Percentiles rank a stretch among this genome's conserved stretches.
phyloP scores from a whole-genome alignment of 2,888 invertebrate species.

The Athripsodes cinereus region DNA sequence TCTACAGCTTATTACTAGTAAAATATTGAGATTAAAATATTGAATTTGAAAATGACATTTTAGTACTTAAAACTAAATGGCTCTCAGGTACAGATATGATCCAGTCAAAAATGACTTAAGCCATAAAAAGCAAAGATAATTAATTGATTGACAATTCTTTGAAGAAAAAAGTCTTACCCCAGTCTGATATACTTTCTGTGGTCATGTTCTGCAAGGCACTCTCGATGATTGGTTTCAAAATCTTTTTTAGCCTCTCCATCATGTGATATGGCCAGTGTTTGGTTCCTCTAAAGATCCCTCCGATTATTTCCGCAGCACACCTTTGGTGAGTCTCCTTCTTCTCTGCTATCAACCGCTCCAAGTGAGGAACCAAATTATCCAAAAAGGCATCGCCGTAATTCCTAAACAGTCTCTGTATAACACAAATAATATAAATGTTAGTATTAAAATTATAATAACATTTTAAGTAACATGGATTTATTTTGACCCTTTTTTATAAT shows the following conservation, averaged over 20 bases:
- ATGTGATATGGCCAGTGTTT: slow-evolving; percentile 73
- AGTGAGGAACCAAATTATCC: slow-evolving; percentile 55
- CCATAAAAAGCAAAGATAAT: too few species aligned
- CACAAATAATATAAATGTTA: too few species aligned
- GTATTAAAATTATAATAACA: too few species aligned
- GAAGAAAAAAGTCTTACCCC: slow-evolving; percentile 59
- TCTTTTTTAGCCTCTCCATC: slow-evolving; percentile 54
- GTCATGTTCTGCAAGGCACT: slow-evolving; percentile 70
- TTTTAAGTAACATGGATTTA: too few species aligned
- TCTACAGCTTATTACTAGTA: too few species aligned
- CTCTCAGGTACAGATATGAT: too few species aligned
- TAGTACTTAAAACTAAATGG: too few species aligned
- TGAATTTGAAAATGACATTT: too few species aligned
- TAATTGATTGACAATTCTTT: too few species aligned
- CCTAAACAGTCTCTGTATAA: slow-evolving; percentile 60
- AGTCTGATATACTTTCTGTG: slow-evolving; percentile 67
- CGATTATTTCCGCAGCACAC: slow-evolving; percentile 75
- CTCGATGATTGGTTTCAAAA: slow-evolving; percentile 57
- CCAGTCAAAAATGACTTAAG: too few species aligned
- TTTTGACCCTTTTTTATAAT: too few species aligned
- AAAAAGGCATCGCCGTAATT: slow-evolving; percentile 67
- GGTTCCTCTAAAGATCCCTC: slow-evolving; percentile 73
- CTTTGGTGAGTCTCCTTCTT: slow-evolving; percentile 73
- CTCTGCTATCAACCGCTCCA: slow-evolving; percentile 59
- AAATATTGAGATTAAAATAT: too few species aligned